Conservation (phyloP, 2,113 vertebrate species). For the Turdus rufiventris region DNA sequence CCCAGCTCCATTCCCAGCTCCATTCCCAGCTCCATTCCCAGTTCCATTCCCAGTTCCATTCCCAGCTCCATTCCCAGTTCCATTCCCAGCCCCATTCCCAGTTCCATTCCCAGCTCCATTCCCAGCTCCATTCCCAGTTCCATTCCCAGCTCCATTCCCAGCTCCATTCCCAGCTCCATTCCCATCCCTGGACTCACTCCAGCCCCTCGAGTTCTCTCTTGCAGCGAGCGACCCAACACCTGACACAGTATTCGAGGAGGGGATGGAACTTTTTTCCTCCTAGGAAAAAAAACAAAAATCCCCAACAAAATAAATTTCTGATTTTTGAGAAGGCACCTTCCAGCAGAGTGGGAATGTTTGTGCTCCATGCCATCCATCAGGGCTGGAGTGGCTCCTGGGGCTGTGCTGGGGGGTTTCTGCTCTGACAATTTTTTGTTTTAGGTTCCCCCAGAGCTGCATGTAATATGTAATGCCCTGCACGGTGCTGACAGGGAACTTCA, state of each 20-base stretch:
- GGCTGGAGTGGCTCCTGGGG: background rate
- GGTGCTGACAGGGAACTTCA: background rate
- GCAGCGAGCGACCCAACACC: accelerated
- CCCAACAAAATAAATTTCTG: background rate
- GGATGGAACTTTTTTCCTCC: accelerated
- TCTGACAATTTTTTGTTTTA: conserved; percentile 13
- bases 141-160: background rate
- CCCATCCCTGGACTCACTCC: background rate
- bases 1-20: background rate
- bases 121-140: background rate
- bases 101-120: background rate
- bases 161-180: background rate
- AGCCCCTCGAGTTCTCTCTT: background rate
- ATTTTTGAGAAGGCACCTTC: background rate
- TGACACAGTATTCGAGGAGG: accelerated
- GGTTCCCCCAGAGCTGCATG: background rate
- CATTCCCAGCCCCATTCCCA: no score
- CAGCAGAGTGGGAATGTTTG: background rate
- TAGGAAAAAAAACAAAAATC: background rate
- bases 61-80: background rate
- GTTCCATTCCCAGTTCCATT: background rate
- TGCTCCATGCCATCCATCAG: accelerated
- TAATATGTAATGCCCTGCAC: background rate
- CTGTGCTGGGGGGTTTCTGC: background rate
- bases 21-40: background rate